Evolutionary conservation across 1,140 invertebrate species (phyloP).

Genomic region (Lethocerus indicus): DNA sequence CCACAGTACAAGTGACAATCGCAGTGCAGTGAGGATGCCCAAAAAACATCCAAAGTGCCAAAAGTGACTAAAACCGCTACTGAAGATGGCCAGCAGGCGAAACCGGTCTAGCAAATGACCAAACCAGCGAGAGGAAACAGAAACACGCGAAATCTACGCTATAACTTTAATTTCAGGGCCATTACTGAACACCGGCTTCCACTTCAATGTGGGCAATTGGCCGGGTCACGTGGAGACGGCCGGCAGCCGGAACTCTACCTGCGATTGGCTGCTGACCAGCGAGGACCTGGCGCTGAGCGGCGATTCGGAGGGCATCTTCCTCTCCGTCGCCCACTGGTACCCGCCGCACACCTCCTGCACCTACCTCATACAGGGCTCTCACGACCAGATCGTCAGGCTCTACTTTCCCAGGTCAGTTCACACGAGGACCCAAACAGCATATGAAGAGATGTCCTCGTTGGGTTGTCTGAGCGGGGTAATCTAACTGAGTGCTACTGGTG

Average conservation of each 20-base stretch:
- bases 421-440: too few relatives aligned
- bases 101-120: too few relatives aligned
- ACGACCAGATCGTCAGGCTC: conserved; percentile 66
- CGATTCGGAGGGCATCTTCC: conserved; percentile 67
- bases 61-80: too few relatives aligned
- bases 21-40: too few relatives aligned
- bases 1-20: too few relatives aligned
- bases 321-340: conserved; percentile 84
- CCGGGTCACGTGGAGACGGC: conserved; percentile 75
- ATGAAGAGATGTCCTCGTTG: too few relatives aligned
- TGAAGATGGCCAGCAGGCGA: too few relatives aligned
- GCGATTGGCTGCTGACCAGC: conserved; percentile 70
- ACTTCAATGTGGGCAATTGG: conserved; percentile 87
- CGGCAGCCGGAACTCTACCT: conserved; percentile 61
- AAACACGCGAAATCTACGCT: too few relatives aligned
- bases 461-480: too few relatives aligned
- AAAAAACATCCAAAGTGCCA: too few relatives aligned
- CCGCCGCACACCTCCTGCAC: conserved; percentile 79
- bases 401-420: conserved; percentile 61
- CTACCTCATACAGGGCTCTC: conserved; percentile 66
- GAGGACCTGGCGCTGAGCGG: conserved; percentile 54
- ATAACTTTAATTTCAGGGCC: conserved; percentile 44
- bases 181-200: conserved; percentile 75
- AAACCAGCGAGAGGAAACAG: too few relatives aligned
- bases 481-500: too few relatives aligned